Percentiles rank a stretch among this genome's conserved stretches.
Conservation (phyloP, 1,140 invertebrate genomes). For the Zophobas atratus region DNA sequence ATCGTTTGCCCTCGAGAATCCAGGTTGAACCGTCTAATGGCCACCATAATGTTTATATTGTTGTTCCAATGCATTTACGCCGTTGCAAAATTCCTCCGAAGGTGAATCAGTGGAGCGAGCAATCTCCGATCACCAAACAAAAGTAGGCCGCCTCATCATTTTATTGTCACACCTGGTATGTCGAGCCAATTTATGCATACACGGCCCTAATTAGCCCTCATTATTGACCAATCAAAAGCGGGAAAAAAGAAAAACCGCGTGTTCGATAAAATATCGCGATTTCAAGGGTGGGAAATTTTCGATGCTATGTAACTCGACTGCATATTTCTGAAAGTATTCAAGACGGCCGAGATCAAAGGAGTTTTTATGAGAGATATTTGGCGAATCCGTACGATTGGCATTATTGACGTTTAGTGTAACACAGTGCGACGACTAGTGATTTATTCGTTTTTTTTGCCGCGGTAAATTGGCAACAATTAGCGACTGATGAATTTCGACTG, state of each 20-base stretch:
- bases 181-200: constrained; percentile 11
- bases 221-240: constrained; percentile 15
- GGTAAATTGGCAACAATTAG: constrained; percentile 48
- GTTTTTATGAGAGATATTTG: constrained; percentile 49
- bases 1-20: neutral
- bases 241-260: neutral
- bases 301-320: constrained; percentile 38
- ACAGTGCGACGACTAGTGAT: constrained; percentile 35
- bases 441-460: constrained; percentile 43
- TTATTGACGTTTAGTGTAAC: constrained; percentile 55
- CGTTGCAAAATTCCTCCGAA: neutral
- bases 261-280: constrained; percentile 28
- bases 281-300: constrained; percentile 48
- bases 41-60: neutral
- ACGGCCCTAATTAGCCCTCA: constrained; percentile 17
- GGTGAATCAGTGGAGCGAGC: neutral
- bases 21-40: neutral
- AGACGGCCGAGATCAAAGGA: constrained; percentile 46
- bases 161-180: neutral
- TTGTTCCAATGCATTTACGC: constrained; percentile 1
- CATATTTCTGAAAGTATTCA: constrained; percentile 45
- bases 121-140: neutral
- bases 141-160: neutral
- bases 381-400: constrained; percentile 53
- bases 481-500: neutral